phyloP scores from a whole-genome alignment of 2,113 vertebrate species.

The Grus americana region DNA sequence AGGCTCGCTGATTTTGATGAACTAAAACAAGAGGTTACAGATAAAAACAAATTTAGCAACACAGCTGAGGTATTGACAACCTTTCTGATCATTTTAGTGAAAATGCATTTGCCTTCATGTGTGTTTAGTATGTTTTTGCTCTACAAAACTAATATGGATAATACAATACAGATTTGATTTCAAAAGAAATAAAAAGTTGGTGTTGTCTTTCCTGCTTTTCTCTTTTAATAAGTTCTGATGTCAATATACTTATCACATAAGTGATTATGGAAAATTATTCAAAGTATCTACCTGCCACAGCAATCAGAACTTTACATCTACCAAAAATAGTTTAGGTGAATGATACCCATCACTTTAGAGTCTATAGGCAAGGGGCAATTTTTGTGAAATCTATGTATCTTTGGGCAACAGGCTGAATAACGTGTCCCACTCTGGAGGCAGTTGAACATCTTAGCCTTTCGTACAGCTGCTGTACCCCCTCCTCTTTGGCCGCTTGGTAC shows the following conservation, averaged over 20 bases:
- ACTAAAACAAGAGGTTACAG: constrained; percentile 47
- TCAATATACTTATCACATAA: not conserved
- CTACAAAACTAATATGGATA: not conserved
- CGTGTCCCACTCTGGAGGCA: not conserved
- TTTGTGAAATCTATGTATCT: not conserved
- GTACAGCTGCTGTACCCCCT: not conserved
- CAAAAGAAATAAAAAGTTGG: not conserved
- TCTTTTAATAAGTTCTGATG: not conserved
- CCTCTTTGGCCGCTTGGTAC: no score
- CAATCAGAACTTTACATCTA: not conserved
- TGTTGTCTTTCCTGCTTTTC: not conserved
- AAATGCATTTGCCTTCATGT: not conserved
- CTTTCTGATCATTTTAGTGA: not conserved
- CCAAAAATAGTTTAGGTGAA: not conserved
- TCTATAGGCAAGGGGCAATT: not conserved
- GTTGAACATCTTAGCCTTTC: not conserved
- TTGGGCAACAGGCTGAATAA: not conserved
- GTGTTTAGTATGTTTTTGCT: not conserved
- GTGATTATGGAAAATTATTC: not conserved
- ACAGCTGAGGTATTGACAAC: not conserved
- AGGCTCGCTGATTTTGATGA: not conserved
- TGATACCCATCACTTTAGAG: not conserved
- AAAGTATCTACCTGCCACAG: not conserved
- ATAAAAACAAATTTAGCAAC: not conserved
- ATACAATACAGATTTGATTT: not conserved